Conservation (phyloP, 2,797 vertebrate species). For the Acomys russatus region DNA sequence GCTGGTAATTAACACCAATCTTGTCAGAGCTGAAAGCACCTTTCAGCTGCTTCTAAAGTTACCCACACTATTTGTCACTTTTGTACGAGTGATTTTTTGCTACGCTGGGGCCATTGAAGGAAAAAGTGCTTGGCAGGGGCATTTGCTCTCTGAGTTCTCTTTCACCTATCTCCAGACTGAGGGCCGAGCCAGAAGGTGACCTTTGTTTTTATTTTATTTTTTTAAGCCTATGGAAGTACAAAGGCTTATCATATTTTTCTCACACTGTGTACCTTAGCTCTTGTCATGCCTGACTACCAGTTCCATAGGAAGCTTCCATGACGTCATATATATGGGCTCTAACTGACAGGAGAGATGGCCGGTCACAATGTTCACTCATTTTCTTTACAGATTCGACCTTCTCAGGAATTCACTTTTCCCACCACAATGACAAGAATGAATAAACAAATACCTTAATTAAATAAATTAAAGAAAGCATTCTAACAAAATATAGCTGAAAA, state of each 20-base stretch:
- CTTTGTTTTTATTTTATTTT: conserved; percentile 20
- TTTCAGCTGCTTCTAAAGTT: conserved; percentile 92
- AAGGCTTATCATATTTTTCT: not conserved
- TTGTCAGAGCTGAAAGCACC: conserved; percentile 91
- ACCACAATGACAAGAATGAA: conserved; percentile 80
- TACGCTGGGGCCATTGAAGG: conserved; percentile 86
- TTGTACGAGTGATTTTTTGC: conserved; percentile 88
- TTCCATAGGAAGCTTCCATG: conserved; percentile 62
- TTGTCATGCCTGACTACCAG: conserved; percentile 74
- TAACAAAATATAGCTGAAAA: conserved; percentile 89
- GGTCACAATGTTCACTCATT: conserved; percentile 86
- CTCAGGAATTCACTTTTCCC: conserved; percentile 84
- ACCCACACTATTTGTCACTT: conserved; percentile 91
- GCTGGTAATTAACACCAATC: conserved; percentile 93
- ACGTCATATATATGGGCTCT: conserved; percentile 79
- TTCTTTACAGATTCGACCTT: conserved; percentile 88
- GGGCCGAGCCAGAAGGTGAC: conserved; percentile 58
- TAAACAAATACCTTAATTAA: not conserved
- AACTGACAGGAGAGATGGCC: conserved; percentile 87
- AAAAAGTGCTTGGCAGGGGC: conserved; percentile 84
- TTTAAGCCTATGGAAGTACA: not conserved
- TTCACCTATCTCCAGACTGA: conserved; percentile 78
- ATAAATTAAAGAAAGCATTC: conserved; percentile 79
- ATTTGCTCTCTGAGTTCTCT: conserved; percentile 86
- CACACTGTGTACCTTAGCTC: conserved; percentile 29